A percentile compares a stretch with the other conserved stretches of the same genome.
Evolutionary conservation across 1,140 invertebrate species (phyloP).

Genomic region (Drosophila truncata): DNA sequence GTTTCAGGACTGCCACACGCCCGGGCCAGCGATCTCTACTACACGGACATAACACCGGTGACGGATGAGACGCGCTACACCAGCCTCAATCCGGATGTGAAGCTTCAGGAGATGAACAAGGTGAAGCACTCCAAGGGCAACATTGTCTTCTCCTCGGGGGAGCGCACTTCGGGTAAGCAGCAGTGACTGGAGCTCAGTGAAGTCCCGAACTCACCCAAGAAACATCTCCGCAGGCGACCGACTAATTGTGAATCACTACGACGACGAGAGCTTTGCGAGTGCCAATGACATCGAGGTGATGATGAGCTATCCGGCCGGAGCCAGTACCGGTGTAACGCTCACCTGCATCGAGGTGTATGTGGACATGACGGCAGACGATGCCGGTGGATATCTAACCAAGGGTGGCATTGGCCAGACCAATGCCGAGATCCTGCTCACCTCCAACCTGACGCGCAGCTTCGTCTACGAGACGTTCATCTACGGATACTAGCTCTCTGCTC

Average conservation of each 20-base stretch:
- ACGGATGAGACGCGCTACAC: conserved; percentile 61
- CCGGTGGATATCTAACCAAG: conserved; percentile 55
- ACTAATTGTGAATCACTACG: conserved; percentile 63
- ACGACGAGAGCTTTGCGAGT: conserved; percentile 65
- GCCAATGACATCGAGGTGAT: conserved; percentile 64
- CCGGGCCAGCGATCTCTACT: conserved; percentile 59
- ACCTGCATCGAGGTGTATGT: conserved; percentile 75
- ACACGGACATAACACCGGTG: conserved; percentile 65
- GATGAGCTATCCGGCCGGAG: conserved; percentile 57
- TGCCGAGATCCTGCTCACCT: conserved; percentile 59
- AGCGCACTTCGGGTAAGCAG: conserved; percentile 65
- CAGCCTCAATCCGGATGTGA: conserved; percentile 36
- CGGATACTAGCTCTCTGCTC: conserved; percentile 59
- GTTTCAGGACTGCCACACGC: conserved; percentile 19
- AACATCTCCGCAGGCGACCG: conserved; percentile 55
- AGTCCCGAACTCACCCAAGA: neutral
- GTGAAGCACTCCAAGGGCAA: conserved; percentile 76
- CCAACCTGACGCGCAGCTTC: conserved; percentile 64
- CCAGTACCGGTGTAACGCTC: conserved; percentile 46
- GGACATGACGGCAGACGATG: conserved; percentile 64
- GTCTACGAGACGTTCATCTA: conserved; percentile 77
- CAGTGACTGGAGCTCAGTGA: no score
- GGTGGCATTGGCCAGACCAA: conserved; percentile 65
- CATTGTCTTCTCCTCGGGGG: conserved; percentile 61
- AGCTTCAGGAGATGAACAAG: conserved; percentile 55